Evolutionary conservation across 2,797 vertebrate species (phyloP), one percentile per base, ranked within the genome.

Genomic region (Rhinogobio ventralis): DNA sequence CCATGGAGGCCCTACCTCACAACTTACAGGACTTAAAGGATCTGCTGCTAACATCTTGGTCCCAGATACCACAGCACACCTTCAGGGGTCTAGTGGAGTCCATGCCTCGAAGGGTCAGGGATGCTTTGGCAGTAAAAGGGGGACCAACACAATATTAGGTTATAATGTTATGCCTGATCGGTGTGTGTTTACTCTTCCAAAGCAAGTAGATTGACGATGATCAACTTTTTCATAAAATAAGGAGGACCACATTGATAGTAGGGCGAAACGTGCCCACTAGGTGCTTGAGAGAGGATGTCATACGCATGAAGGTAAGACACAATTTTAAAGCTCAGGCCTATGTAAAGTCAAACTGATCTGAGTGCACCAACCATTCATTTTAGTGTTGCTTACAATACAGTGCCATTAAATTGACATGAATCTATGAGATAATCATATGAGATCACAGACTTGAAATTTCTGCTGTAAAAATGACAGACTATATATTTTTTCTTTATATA

Each of bases 271-370:
- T 45, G 51, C 15, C 51, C 68, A 1, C n/a, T 6, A 60, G 68
- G 25, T 46, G 19, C 7, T 62, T 45, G 10, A 46, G 51, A 82
- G 19, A 73, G 25, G 68, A 73, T 69, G 46, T 57, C 51, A 81
- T 57, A 20, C 15, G 55, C 4, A 46, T 45, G 55, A 78, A 36
- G n/a, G 23, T 33, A 25, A 36, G 53, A 9, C 19, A 55, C 13
- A 25, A 19, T 53, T 7, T 62, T 3, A 49, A 79, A 4, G 51
- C 45, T 15, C 45, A 15, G 30, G n/a, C 15, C 17, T 79, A 46
- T 20, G 7, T 33, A 39, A 30, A 72, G 33, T 28, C 68, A 82
- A 60, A 73, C 30, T 42, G 19, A 49, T 15, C 20, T 60, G 3
- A 55, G 30, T 7, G 23, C 46, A 69, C n/a, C 19, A 55, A 19